Base-by-base conservation (phyloP, 2,888 invertebrate species). In the Clivina fossor region DNA sequence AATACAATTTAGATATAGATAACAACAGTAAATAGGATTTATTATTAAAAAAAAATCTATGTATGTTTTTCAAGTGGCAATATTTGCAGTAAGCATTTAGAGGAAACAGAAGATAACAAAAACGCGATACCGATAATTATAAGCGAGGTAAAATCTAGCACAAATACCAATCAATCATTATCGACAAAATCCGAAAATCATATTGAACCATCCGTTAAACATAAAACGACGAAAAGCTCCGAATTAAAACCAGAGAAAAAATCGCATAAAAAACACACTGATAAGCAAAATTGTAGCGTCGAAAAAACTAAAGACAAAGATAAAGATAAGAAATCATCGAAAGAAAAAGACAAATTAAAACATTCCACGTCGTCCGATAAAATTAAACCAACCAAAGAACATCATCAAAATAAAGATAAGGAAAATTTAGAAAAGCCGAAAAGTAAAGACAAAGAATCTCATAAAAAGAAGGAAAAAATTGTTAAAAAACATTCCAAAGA, bases 321-420 rank as follows among this genome's bases (percentile, higher is more conserved):
- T 2, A 40, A 60, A 22, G 61, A 67, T 43, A 38, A 57, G 32
- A 62, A 65, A 4, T 58, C 66, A 26, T 72, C 73, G 32, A 46
- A 55, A 41, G 28, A 19, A 19, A 8, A 59, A 60, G 46, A 58
- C 35, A 38, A 58, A 46, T 35, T 58, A 3, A 60, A 61, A 18
- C 58, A 59, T 18, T 48, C 58, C 0, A 32, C 48, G 8, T 30
- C 54, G 7, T 57, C 53, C n/a, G 51, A 51, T n/a, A 48, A 61
- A 51, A 47, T 56, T 5, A 38, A 53, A 44, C 58, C 61, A 22
- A 58, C 59, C 2, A 51, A 43, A 15, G 30, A 44, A 16, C 57
- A 61, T 11, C 50, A 51, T 15, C 49, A 57, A 24, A 18, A 24
- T 3, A 57, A 51, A 46, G 7, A 51, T 2, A 20, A 32, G 16